Percentiles rank a stretch among this genome's conserved stretches.
Evolutionary conservation across 1,140 invertebrate genomes (phyloP).

Genomic region (Bilobella aurantiaca): DNA sequence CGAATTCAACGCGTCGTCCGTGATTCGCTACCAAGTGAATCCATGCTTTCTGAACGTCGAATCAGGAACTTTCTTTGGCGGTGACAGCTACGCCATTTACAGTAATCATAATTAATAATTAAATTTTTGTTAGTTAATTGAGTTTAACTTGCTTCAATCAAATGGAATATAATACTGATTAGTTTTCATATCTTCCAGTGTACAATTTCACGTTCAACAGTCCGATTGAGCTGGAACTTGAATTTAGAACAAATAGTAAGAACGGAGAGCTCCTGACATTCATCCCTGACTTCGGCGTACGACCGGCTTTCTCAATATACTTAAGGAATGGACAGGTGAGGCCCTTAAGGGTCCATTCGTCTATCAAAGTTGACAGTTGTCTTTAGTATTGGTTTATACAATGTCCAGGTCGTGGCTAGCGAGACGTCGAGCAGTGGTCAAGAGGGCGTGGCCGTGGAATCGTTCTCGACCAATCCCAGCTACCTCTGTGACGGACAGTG

Average conservation of each 20-base stretch:
- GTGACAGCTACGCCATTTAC: constrained; percentile 68
- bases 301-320: constrained; percentile 63
- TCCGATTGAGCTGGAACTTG: constrained; percentile 59
- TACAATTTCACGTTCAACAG: constrained; percentile 57
- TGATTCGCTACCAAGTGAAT: constrained; percentile 61
- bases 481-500: constrained; percentile 70
- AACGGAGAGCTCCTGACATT: constrained; percentile 64
- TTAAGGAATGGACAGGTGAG: constrained; percentile 61
- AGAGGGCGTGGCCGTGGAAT: constrained; percentile 21
- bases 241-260: constrained; percentile 71
- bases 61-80: constrained; percentile 71
- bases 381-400: constrained; percentile 18
- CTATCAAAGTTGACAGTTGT: constrained; percentile 10
- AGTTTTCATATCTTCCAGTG: constrained; percentile 44
- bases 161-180: neutral
- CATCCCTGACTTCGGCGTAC: constrained; percentile 39
- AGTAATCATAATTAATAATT: constrained; percentile 45
- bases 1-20: constrained; percentile 56
- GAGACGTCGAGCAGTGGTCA: constrained; percentile 13
- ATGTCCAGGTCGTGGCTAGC: constrained; percentile 23
- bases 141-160: neutral
- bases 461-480: constrained; percentile 12
- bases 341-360: neutral
- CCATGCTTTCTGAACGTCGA: constrained; percentile 80
- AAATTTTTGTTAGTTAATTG: too few species aligned